phyloP scores from a whole-genome alignment of 2,797 vertebrate species.

The Anolis apletophallus region DNA sequence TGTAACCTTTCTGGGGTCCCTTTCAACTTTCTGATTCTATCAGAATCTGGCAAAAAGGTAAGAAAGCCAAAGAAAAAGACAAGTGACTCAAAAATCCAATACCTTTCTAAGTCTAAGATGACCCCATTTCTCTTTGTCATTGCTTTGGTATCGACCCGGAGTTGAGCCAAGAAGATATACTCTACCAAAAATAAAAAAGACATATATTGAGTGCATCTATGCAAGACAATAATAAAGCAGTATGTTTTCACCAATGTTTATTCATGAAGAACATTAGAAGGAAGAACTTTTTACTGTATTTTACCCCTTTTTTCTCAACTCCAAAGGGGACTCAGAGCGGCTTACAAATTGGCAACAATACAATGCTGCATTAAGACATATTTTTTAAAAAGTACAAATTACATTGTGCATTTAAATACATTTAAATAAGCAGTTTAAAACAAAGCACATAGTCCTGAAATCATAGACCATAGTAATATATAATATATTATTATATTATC shows the following conservation, averaged over 20 bases:
- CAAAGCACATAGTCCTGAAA: no score
- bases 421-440: no score
- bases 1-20: not conserved
- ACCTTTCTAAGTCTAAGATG: constrained; percentile 96
- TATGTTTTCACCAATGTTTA: not conserved
- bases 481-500: no score
- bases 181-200: constrained; percentile 69
- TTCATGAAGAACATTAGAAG: not conserved
- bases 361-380: no score
- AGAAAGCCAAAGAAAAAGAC: not conserved
- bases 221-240: not conserved
- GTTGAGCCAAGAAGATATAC: constrained; percentile 93
- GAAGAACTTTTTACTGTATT: not conserved
- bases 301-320: no score
- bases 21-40: not conserved
- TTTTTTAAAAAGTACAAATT: no score
- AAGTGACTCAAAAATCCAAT: constrained; percentile 47
- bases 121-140: constrained; percentile 94
- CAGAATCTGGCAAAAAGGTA: not conserved
- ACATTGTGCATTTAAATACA: no score
- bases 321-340: no score
- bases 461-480: no score
- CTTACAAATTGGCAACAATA: no score
- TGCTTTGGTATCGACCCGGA: constrained; percentile 91
- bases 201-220: not conserved